A percentile compares a stretch with the other conserved stretches of the same genome.
Conservation (phyloP, 2,797 vertebrate species). For the Gadopsis marmoratus region DNA sequence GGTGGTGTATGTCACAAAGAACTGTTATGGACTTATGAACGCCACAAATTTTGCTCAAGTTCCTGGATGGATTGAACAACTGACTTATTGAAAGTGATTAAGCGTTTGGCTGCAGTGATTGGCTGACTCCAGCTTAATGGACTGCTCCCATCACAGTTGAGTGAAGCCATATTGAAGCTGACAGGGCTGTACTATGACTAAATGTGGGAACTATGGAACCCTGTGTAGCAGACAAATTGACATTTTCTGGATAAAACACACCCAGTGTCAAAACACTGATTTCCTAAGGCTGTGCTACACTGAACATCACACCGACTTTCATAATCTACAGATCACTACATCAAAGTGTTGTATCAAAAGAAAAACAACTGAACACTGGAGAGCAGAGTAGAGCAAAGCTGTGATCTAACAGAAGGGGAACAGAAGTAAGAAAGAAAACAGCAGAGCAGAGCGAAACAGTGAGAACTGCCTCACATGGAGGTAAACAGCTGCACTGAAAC, state of each 20-base stretch:
- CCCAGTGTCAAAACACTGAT: slow-evolving; percentile 49
- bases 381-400: slow-evolving; percentile 39
- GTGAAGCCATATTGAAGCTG: slow-evolving; percentile 63
- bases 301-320: slow-evolving; percentile 60
- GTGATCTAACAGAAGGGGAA: slow-evolving; percentile 46
- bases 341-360: slow-evolving; percentile 62
- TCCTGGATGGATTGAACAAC: slow-evolving; percentile 45
- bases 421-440: slow-evolving; percentile 14
- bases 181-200: slow-evolving; percentile 52
- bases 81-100: slow-evolving; percentile 61
- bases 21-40: no score
- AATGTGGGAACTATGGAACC: slow-evolving; percentile 32
- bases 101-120: slow-evolving; percentile 61
- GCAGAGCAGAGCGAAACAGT: background rate
- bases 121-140: slow-evolving; percentile 70
- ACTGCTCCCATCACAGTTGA: slow-evolving; percentile 58
- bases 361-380: slow-evolving; percentile 46
- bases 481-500: slow-evolving; percentile 28
- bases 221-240: slow-evolving; percentile 56
- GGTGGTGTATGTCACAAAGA: background rate
- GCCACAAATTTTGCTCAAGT: background rate
- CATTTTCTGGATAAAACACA: slow-evolving; percentile 64
- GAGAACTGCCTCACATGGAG: background rate
- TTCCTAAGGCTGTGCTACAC: slow-evolving; percentile 60
- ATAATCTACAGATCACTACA: slow-evolving; percentile 68